These are phyloP conservation scores for Apamea anceps DNA, from an alignment of 2,888 invertebrate species.

Conservation along the genomic window DNA sequence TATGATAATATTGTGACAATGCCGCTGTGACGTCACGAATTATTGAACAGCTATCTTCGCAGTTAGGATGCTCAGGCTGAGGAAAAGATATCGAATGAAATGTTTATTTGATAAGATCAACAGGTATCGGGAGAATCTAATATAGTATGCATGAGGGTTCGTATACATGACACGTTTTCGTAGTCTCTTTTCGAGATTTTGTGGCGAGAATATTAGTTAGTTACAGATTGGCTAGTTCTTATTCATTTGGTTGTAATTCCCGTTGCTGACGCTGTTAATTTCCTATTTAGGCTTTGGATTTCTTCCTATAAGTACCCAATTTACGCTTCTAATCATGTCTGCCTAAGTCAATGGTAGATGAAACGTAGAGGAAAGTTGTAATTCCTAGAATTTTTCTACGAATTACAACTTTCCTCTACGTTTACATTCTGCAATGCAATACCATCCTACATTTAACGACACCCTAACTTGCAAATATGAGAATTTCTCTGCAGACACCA, in stretches of 20 bases:
- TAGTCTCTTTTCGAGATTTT: conserved; percentile 19
- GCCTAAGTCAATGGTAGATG: neutral
- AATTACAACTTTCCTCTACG: neutral
- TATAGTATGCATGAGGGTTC: conserved; percentile 16
- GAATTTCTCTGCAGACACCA: neutral
- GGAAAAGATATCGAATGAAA: conserved; percentile 27
- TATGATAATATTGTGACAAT: conserved; percentile 20
- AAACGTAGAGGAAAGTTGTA: too few relatives aligned
- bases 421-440: neutral
- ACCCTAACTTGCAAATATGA: neutral
- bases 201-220: neutral
- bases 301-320: neutral
- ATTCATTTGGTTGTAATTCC: neutral
- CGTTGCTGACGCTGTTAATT: neutral
- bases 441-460: neutral
- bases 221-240: neutral
- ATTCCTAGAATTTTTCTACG: too few relatives aligned
- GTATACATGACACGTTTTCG: conserved; percentile 7
- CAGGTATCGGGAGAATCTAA: conserved; percentile 21
- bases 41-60: conserved; percentile 37
- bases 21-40: neutral
- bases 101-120: conserved; percentile 48
- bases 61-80: neutral
- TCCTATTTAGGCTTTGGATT: neutral
- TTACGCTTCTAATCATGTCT: neutral